These are phyloP conservation scores for Turritopsis rubra DNA, from an alignment of 30 jellyfish, hydroid and myxozoan species.

Conservation along the genomic window DNA sequence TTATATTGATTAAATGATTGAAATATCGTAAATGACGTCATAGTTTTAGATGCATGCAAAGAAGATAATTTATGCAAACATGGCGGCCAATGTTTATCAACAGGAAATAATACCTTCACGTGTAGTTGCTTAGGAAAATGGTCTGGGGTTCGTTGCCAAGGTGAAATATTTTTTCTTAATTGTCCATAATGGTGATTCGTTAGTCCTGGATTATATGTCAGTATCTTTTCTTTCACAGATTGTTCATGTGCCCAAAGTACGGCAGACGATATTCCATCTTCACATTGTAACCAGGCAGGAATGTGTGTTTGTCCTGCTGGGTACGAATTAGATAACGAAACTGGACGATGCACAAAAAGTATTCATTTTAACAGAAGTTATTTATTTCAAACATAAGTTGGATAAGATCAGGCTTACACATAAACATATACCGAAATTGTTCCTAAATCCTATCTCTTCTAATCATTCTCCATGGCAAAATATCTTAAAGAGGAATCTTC, in stretches of 20 bases:
- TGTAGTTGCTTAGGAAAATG: constrained; percentile 43
- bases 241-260: constrained; percentile 60
- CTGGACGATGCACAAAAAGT: neutral
- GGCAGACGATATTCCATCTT: constrained; percentile 43
- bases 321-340: constrained; percentile 24
- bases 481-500: no score
- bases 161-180: constrained; percentile 18
- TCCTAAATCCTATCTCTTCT: no score
- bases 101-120: constrained; percentile 21
- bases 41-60: neutral
- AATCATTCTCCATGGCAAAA: no score
- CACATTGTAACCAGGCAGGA: constrained; percentile 62
- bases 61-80: neutral
- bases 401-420: no score
- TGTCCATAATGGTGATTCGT: neutral
- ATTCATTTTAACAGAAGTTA: neutral
- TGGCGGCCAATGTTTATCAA: constrained; percentile 19
- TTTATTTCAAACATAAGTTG: no score
- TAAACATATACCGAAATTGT: no score
- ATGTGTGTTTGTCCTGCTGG: constrained; percentile 87
- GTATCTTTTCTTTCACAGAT: constrained; percentile 12
- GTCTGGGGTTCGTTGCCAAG: constrained; percentile 56
- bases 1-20: neutral
- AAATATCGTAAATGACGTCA: neutral
- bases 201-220: neutral